Conservation (phyloP, 2,888 invertebrate species). For the Disparrhopalites patrizii region DNA sequence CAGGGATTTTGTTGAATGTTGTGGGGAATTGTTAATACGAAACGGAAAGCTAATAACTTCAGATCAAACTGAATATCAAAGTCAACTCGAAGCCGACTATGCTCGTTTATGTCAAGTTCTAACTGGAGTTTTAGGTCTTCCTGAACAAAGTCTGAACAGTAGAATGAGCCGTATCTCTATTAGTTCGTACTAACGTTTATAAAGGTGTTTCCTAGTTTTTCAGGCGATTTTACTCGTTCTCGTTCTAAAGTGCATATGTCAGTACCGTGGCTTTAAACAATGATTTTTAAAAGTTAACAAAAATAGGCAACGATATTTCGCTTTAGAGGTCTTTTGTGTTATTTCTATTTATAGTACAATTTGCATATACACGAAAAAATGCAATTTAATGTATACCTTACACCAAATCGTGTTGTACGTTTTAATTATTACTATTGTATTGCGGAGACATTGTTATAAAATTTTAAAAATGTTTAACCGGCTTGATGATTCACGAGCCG, state of each 20-base stretch:
- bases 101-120: conserved; percentile 43
- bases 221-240: neutral
- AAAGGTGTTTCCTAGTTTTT: neutral
- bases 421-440: no score
- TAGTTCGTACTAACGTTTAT: conserved; percentile 42
- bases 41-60: conserved; percentile 46
- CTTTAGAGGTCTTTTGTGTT: no score
- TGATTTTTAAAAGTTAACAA: neutral
- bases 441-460: no score
- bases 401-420: no score
- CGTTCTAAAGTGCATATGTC: neutral
- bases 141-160: conserved; percentile 39
- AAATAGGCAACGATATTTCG: no score
- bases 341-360: no score
- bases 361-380: no score
- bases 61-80: conserved; percentile 47
- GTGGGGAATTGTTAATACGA: conserved; percentile 46
- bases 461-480: no score
- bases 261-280: neutral
- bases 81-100: conserved; percentile 46
- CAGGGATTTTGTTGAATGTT: conserved; percentile 49
- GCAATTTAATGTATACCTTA: no score
- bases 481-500: no score
- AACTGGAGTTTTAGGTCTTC: conserved; percentile 43
- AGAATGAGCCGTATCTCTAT: conserved; percentile 48